Conservation (phyloP, 2,888 invertebrate species). For the Rhagonycha fulva region DNA sequence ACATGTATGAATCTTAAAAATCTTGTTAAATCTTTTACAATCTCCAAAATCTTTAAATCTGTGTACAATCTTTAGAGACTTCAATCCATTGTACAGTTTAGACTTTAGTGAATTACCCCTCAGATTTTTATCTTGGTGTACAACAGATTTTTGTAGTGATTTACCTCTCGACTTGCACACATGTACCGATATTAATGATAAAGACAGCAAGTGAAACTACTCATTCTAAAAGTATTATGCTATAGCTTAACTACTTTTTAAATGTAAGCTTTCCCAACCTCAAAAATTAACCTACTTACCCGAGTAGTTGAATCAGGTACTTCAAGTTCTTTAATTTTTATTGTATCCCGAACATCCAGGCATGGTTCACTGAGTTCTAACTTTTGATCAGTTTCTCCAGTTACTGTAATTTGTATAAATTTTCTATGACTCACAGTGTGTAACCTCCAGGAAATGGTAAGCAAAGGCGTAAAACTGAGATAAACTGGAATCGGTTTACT, state of each 20-base stretch:
- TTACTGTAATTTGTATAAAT: conserved; percentile 78
- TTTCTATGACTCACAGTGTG: conserved; percentile 85
- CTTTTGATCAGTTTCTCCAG: conserved; percentile 58
- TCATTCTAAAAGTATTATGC: too few relatives aligned
- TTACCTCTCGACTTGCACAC: too few relatives aligned
- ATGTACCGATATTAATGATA: too few relatives aligned
- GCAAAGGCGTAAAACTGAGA: conserved; percentile 82
- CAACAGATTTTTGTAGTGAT: too few relatives aligned
- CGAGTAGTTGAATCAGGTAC: conserved; percentile 48
- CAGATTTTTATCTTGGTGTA: too few relatives aligned
- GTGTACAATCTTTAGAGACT: too few relatives aligned
- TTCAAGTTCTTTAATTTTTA: conserved; percentile 39
- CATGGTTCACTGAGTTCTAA: conserved; percentile 42
- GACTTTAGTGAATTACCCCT: too few relatives aligned
- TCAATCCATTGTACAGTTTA: too few relatives aligned
- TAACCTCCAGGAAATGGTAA: conserved; percentile 78
- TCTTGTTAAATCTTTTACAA: too few relatives aligned
- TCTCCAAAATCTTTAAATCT: too few relatives aligned
- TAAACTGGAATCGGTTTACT: conserved; percentile 72
- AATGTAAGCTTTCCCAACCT: background rate
- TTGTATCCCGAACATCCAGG: conserved; percentile 41
- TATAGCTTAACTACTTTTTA: background rate
- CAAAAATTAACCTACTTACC: conserved; percentile 41
- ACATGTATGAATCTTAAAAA: too few relatives aligned
- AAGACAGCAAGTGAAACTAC: too few relatives aligned